Conservation (phyloP, 1,140 invertebrate genomes). For the Drosophila pseudoobscura region DNA sequence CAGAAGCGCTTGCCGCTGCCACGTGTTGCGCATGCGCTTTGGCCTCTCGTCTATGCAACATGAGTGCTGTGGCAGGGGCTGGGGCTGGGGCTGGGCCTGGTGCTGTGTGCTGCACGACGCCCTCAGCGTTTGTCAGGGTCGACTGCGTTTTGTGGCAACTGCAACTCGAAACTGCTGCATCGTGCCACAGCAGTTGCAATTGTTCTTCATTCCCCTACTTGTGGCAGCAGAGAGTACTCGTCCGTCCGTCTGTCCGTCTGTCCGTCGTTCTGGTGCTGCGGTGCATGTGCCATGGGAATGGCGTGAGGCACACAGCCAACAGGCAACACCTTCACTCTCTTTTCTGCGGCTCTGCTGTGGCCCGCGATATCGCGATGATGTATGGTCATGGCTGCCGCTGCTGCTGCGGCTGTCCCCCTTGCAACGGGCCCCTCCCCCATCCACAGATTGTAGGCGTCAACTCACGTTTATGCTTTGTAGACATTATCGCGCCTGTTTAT, state of each 20-base stretch:
- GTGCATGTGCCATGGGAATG: conserved; percentile 38
- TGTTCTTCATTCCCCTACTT: conserved; percentile 47
- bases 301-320: conserved; percentile 54
- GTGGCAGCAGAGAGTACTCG: not conserved
- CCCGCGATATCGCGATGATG: conserved; percentile 70
- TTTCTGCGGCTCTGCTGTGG: conserved; percentile 9
- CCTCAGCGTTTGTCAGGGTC: conserved; percentile 77
- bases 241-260: too few species aligned
- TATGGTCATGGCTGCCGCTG: conserved; percentile 55
- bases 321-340: conserved; percentile 77
- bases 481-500: conserved; percentile 82
- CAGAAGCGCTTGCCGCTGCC: conserved; percentile 48
- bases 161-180: conserved; percentile 63
- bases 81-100: too few species aligned
- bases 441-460: conserved; percentile 77
- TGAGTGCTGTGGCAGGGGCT: too few species aligned
- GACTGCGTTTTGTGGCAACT: conserved; percentile 56
- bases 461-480: conserved; percentile 82
- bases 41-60: conserved; percentile 6
- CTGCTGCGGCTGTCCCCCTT: not conserved
- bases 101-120: conserved; percentile 52
- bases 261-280: too few species aligned
- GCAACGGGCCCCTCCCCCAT: not conserved
- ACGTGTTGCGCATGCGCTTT: conserved; percentile 79
- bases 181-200: conserved; percentile 71